Conservation (phyloP, 2,113 vertebrate genomes). For the Cyanoramphus novaezelandiae region DNA sequence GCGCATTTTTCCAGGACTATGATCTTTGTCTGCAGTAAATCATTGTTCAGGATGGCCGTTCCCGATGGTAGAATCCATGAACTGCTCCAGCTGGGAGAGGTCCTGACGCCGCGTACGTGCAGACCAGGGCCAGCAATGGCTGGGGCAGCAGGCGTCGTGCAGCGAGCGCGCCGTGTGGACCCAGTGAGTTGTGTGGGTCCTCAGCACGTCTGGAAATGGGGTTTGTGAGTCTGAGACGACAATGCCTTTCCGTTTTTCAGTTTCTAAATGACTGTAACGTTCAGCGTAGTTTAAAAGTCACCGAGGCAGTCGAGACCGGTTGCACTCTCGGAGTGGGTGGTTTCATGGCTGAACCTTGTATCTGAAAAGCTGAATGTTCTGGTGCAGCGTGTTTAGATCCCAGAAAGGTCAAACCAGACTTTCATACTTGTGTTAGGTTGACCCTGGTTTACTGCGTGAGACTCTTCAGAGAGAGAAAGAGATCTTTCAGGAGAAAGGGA, state of each 20-base stretch:
- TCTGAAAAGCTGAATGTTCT: conserved; percentile 50
- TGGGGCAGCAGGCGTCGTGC: conserved; percentile 31
- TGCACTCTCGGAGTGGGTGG: conserved; percentile 34
- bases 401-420: conserved; percentile 62
- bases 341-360: conserved; percentile 27
- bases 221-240: conserved; percentile 51
- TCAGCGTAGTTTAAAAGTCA: conserved; percentile 26
- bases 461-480: conserved; percentile 36
- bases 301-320: conserved; percentile 32
- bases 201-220: conserved; percentile 35
- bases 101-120: background rate
- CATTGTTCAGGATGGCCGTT: conserved; percentile 31
- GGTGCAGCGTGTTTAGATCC: conserved; percentile 28
- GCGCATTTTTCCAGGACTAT: conserved; percentile 46
- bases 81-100: conserved; percentile 38
- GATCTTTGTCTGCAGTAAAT: conserved; percentile 50
- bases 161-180: background rate
- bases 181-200: conserved; percentile 34
- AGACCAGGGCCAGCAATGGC: conserved; percentile 32
- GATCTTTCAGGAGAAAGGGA: conserved; percentile 19
- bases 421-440: conserved; percentile 39
- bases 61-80: conserved; percentile 23
- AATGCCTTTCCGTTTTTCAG: conserved; percentile 14
- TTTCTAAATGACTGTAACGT: conserved; percentile 42
- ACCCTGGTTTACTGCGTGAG: conserved; percentile 30